Evolutionary conservation across 2,113 vertebrate genomes (phyloP), one percentile per base, ranked within the genome.

Genomic region (Orientallactaga bullata): DNA sequence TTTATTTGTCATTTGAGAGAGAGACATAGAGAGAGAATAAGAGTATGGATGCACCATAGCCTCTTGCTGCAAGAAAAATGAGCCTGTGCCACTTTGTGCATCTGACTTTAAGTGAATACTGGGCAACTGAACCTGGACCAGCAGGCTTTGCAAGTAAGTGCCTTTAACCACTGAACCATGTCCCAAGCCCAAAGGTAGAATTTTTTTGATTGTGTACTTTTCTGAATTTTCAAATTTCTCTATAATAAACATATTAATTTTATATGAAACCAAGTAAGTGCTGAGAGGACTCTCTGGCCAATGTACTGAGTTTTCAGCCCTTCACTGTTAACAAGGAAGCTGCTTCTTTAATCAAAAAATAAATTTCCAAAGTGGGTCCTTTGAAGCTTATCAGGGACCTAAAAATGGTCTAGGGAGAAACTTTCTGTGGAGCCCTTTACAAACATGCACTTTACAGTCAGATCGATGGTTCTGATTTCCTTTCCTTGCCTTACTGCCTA

Each of bases 141-240:
- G 10, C 15, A 55, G 55, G 55, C 55, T 15, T 16, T 55, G 55
- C 11, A 55, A 16, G 55, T 11, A 55, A 55, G 12, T 55, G 55
- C 55, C 55, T 55, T 47, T 55, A 55, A 55, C 55, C 55, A 16
- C 55, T 55, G 55, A 55, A 11, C 55, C 55, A 55, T 55, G 11
- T 13, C 55, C 15, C 55, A 6, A 55, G 55, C 55, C 55, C 55
- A 12, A 12, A 47, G 42, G 42, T 47, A 47, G 42, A 47, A 12
- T 16, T 55, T 55, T 55, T 55, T 55, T 55, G 55, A 10, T 55
- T 55, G 12, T 55, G 55, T 55, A 55, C 55, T 55, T 55, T 55
- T 85, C 58, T 90, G 35, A 90, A 88, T 76, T 80, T 93, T 77
- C 24, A 66, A 72, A 71, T 7, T 93, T 92, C 85, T 90, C 51